Evolutionary conservation across 2,113 vertebrate genomes (phyloP).

Genomic region (Montifringilla adamsi): DNA sequence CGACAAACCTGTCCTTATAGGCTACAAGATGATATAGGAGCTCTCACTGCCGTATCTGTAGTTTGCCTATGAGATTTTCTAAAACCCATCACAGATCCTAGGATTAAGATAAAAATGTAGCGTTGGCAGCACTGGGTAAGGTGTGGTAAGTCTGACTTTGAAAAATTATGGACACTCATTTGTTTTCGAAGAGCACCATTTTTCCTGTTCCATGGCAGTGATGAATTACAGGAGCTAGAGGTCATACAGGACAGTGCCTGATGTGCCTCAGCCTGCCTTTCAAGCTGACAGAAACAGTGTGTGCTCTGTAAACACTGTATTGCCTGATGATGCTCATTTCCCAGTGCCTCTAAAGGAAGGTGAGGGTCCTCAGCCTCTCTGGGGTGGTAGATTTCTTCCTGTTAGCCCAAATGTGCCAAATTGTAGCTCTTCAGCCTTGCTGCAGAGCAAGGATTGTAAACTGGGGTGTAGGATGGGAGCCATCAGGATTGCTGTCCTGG

Average conservation of each 20-base stretch:
- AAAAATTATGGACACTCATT: neutral
- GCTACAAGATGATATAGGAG: neutral
- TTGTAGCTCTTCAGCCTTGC: neutral
- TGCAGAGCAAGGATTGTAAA: rapidly evolving
- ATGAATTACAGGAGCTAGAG: neutral
- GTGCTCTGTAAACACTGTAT: neutral
- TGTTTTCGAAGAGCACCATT: neutral
- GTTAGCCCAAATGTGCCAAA: rapidly evolving
- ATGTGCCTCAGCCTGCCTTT: neutral
- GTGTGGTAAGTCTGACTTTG: neutral
- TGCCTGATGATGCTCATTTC: neutral
- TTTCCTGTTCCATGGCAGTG: neutral
- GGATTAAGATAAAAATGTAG: neutral
- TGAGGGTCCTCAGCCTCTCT: neutral
- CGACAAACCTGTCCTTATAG: neutral
- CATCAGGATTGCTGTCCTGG: neutral
- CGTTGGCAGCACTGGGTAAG: neutral
- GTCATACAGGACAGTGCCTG: neutral
- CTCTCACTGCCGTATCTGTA: neutral
- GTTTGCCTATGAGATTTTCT: neutral
- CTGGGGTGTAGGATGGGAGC: neutral
- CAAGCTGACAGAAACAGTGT: neutral
- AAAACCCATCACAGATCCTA: neutral
- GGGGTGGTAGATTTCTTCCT: neutral
- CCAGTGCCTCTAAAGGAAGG: neutral